phyloP scores from a whole-genome alignment of 1,140 invertebrate species.

The Thrips palmi region DNA sequence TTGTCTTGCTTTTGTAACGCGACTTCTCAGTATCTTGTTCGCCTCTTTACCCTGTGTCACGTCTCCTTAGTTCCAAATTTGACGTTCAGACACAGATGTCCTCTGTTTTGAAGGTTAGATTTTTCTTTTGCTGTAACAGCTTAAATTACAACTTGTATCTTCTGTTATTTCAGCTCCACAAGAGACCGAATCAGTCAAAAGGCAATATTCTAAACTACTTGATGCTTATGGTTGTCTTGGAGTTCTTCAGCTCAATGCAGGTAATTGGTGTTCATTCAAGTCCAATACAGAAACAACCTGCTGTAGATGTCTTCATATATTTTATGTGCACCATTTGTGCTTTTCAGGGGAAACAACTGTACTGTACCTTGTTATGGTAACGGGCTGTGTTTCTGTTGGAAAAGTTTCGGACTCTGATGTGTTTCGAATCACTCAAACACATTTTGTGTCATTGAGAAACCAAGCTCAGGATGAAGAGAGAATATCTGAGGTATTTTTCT shows the following conservation, averaged over 20 bases:
- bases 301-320: conserved; percentile 1
- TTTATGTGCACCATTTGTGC: conserved; percentile 12
- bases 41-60: too few relatives aligned
- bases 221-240: conserved; percentile 90
- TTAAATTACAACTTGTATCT: too few relatives aligned
- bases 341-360: conserved; percentile 55
- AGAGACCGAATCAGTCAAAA: conserved; percentile 74
- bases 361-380: conserved; percentile 80
- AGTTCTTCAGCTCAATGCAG: conserved; percentile 68
- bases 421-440: conserved; percentile 81
- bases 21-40: too few relatives aligned
- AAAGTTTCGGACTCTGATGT: conserved; percentile 87
- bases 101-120: too few relatives aligned
- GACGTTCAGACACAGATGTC: too few relatives aligned
- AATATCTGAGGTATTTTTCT: conserved; percentile 59
- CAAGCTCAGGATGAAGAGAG: conserved; percentile 60
- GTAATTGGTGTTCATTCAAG: conserved; percentile 20
- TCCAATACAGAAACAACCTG: conserved; percentile 8
- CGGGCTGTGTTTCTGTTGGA: conserved; percentile 83
- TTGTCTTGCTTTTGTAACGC: too few relatives aligned
- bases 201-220: conserved; percentile 68
- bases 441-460: conserved; percentile 72
- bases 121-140: too few relatives aligned
- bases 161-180: conserved; percentile 34
- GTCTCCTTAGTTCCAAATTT: too few relatives aligned